These are phyloP conservation scores for Lathamus discolor DNA, from an alignment of 2,113 vertebrate genomes.

Conservation along the genomic window DNA sequence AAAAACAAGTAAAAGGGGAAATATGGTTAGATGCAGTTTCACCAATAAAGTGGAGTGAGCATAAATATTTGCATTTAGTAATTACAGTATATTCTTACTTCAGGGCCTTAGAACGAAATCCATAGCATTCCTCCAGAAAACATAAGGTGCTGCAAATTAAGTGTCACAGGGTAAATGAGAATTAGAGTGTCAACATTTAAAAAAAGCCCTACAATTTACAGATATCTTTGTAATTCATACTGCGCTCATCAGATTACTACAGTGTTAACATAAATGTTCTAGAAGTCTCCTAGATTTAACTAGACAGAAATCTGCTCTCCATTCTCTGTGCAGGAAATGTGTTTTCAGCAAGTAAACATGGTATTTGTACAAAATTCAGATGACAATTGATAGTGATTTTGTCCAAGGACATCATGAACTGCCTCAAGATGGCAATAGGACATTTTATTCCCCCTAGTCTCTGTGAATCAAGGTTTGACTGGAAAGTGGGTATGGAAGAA, in stretches of 20 bases:
- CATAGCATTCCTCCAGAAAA: background rate
- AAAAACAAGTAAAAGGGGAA: background rate
- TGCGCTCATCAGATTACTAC: rapidly evolving
- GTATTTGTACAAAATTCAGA: background rate
- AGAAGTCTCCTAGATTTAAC: background rate
- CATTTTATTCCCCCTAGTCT: rapidly evolving
- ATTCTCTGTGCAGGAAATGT: background rate
- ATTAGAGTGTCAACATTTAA: background rate
- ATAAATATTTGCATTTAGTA: background rate
- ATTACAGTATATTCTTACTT: background rate
- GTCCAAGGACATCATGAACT: background rate
- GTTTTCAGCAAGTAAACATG: background rate
- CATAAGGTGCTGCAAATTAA: background rate
- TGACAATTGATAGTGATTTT: background rate
- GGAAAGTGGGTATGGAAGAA: background rate
- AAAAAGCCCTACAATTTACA: background rate
- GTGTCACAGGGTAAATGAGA: background rate
- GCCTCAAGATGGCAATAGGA: background rate
- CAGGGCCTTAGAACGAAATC: background rate
- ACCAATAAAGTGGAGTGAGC: background rate
- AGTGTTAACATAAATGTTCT: background rate
- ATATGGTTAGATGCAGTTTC: background rate
- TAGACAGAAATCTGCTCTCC: background rate
- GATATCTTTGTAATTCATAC: background rate
- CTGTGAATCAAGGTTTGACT: background rate